Evolutionary conservation across 2,113 vertebrate genomes (phyloP), one percentile per base, ranked within the genome.

Genomic region (Ibidorhyncha struthersii): DNA sequence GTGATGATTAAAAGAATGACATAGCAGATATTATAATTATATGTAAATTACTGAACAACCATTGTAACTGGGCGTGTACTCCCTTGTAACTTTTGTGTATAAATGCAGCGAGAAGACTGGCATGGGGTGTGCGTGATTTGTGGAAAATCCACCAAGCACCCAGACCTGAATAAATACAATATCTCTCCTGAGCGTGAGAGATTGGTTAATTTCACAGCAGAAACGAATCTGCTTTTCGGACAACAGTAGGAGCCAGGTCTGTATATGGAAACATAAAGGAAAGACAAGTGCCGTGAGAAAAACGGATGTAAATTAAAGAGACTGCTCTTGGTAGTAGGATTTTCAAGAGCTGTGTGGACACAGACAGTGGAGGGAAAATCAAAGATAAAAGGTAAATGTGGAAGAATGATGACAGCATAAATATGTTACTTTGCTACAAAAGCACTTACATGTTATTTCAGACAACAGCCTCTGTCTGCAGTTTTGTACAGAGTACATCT

Each of bases 241-340:
- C 43, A 45, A 45, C 43, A 45, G 40, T 45, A 55, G 25, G 13
- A 78, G n/a, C 11, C 9, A 40, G 18, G 9, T 18, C 23, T 79
- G 0, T 12, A 8, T 2, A 6, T 45, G 45, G 53, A 53, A 90
- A 23, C 2, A 0, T 8, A 40, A 77, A 79, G 50, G 40, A 32
- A 45, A 67, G 9, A 56, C 32, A 49, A 26, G 16, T 86, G 19
- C 16, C 3, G 0, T 11, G 10, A 45, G 38, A 50, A 69, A 81
- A 94, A 69, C 9, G 4, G 30, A 40, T 53, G 53, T 6, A 81
- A 55, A 55, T 67, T 86, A 66, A 36, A 55, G 26, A 47, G 21
- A 3, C 32, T 79, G 36, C 41, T 53, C 30, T 36, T 15, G 8
- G 32, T 27, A 36, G 52, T 3, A 15, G 58, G 36, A n/a, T 67